Percentiles rank a stretch among this genome's conserved stretches.
Conservation (phyloP, 2,888 invertebrate genomes). For the Mimumesa dahlbomi region DNA sequence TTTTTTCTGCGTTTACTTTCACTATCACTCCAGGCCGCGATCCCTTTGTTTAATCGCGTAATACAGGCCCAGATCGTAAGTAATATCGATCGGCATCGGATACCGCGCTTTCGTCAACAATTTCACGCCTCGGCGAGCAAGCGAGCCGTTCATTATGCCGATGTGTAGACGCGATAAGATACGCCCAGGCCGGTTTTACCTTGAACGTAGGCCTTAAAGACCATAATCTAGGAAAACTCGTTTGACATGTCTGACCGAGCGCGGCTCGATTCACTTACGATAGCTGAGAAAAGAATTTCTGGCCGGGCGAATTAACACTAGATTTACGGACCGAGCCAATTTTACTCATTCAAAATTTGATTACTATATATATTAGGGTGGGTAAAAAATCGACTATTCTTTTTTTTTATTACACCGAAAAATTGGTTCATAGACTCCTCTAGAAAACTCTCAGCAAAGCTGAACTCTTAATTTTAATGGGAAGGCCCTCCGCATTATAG, state of each 20-base stretch:
- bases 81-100: slow-evolving; percentile 39
- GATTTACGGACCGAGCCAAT: too few relatives aligned
- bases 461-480: too few relatives aligned
- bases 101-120: slow-evolving; percentile 64
- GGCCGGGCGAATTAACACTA: too few relatives aligned
- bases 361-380: too few relatives aligned
- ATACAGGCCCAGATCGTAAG: slow-evolving; percentile 11
- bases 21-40: slow-evolving; percentile 7
- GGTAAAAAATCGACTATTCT: too few relatives aligned
- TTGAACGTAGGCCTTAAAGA: slow-evolving; percentile 62
- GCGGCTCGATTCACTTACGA: slow-evolving; percentile 7
- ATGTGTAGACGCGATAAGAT: slow-evolving; percentile 55
- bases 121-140: slow-evolving; percentile 68
- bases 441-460: too few relatives aligned
- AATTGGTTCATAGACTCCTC: too few relatives aligned
- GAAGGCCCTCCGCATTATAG: too few relatives aligned
- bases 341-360: too few relatives aligned
- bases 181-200: slow-evolving; percentile 50
- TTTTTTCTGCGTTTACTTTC: slow-evolving; percentile 30
- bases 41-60: slow-evolving; percentile 7
- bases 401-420: too few relatives aligned
- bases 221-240: slow-evolving; percentile 61
- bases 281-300: neutral
- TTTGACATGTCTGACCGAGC: slow-evolving; percentile 32
- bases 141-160: slow-evolving; percentile 58